Base-by-base conservation (phyloP, 53 echinoderm and acorn worm species). In the Mesocentrotus franciscanus region DNA sequence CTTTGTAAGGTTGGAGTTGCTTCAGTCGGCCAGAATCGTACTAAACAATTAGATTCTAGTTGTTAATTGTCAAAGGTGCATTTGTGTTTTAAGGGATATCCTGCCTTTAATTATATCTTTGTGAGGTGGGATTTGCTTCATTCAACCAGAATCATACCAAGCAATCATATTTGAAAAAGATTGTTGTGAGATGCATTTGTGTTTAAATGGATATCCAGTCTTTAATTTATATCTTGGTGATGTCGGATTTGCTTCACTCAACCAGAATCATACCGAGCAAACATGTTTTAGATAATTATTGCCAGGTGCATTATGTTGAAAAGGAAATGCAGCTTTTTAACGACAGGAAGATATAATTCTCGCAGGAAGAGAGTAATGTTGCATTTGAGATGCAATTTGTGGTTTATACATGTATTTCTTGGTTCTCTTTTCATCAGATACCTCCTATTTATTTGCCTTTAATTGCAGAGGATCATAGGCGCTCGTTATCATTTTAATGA, bases 361-460 rank as follows among this genome's bases (percentile, higher is more conserved):
- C n/a, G 29, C 57, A 57, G 87, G 87, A 87, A 87, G 58, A 57
- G 55, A 58, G 87, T 32, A 87, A 26, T 87, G 57, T 58, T 22
- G 84, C 9, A 49, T 49, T 8, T 57, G 87, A 58, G 27, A 29
- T 58, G 58, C 12, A 87, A n/a, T 87, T 87, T 58, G 12, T 56
- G 26, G 27, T 26, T 27, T 49, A 2, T 49, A 49, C 49, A 49
- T 49, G 49, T 49, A 58, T 87, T 11, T 84, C 9, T 20, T 57
- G 29, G n/a, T 87, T 58, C 10, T 87, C 58, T 58, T 39, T 36
- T 81, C 18, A 42, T 36, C 42, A 81, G 42, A 81, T 5, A 81
- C 8, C 8, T 33, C 8, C 5, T 39, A 18, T 20, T 18, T 1
- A 36, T 39, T 42, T 42, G 9, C 17, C 22, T 81, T 81, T 42